These are phyloP conservation scores for Otus scops DNA, from an alignment of 2,797 vertebrate species.

Conservation along the genomic window DNA sequence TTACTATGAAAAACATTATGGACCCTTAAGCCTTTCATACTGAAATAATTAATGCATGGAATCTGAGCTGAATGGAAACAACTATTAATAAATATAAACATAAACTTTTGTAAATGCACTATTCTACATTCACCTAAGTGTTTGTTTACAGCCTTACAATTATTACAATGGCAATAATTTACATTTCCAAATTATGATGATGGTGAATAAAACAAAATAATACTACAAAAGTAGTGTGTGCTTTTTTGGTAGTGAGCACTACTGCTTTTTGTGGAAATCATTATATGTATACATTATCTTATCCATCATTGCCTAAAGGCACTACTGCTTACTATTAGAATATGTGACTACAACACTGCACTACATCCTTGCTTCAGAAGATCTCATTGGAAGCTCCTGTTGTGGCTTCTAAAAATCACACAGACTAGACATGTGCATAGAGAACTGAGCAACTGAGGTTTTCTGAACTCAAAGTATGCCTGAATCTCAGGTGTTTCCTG, in stretches of 20 bases:
- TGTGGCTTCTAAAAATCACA: background rate
- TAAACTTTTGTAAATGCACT: background rate
- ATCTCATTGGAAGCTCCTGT: background rate
- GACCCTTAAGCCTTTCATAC: background rate
- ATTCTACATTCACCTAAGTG: background rate
- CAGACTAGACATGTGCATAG: too few relatives aligned
- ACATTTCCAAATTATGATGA: background rate
- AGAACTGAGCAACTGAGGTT: background rate
- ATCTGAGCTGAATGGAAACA: background rate
- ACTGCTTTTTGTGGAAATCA: background rate
- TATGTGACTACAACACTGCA: background rate
- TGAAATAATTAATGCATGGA: background rate
- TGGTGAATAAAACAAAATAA: background rate
- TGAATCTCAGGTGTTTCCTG: background rate
- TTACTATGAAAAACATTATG: background rate
- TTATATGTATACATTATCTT: background rate
- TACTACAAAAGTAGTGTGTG: background rate
- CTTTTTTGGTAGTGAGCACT: background rate
- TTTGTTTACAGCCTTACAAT: background rate
- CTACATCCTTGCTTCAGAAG: background rate
- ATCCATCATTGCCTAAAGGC: background rate
- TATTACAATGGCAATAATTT: background rate
- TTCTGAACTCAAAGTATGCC: background rate
- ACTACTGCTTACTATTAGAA: background rate
- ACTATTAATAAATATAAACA: background rate